Conservation (phyloP, 2,888 invertebrate species). For the Anoncus sp. region DNA sequence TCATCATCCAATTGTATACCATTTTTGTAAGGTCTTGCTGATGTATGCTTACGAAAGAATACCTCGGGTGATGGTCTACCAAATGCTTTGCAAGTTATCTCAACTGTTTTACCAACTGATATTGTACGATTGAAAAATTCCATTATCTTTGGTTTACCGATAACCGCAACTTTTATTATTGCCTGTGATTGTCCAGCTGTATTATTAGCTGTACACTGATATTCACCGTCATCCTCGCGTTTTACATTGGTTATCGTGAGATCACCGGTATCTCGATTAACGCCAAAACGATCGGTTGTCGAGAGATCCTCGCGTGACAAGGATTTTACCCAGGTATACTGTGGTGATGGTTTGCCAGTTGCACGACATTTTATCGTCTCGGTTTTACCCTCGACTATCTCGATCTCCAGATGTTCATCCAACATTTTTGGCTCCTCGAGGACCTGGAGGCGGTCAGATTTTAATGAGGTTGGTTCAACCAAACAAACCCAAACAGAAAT, state of each 20-base stretch:
- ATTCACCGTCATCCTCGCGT: conserved; percentile 91
- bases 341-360: conserved; percentile 93
- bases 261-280: conserved; percentile 89
- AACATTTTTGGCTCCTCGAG: conserved; percentile 90
- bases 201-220: conserved; percentile 92
- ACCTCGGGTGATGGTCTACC: conserved; percentile 93
- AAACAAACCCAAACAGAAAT: no score
- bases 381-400: conserved; percentile 92
- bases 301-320: conserved; percentile 89
- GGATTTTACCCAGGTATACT: conserved; percentile 92
- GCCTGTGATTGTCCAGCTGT: conserved; percentile 89
- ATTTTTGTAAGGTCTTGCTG: conserved; percentile 86
- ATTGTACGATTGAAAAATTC: conserved; percentile 90
- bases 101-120: conserved; percentile 86
- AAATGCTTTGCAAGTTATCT: conserved; percentile 90
- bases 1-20: conserved; percentile 88
- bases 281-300: conserved; percentile 87
- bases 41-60: conserved; percentile 91
- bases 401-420: conserved; percentile 85
- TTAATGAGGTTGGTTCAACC: no score
- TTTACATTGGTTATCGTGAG: conserved; percentile 90
- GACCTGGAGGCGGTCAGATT: conserved; percentile 85
- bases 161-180: conserved; percentile 87
- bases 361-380: conserved; percentile 91
- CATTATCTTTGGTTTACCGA: conserved; percentile 92